phyloP scores from a whole-genome alignment of 1,140 invertebrate genomes.

The Camponotus floridanus region DNA sequence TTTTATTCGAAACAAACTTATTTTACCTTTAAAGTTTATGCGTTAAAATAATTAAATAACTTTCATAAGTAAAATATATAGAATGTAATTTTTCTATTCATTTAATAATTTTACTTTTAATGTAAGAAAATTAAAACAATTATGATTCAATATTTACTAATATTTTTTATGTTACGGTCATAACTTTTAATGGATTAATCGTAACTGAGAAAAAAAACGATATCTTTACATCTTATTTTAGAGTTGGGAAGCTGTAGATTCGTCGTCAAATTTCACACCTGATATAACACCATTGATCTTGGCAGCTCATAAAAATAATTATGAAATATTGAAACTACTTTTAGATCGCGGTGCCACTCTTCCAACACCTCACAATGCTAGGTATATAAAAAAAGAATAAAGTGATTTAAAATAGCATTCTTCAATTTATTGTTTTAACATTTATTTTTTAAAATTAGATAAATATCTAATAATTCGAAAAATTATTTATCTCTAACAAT shows the following conservation, averaged over 20 bases:
- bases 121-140: not conserved
- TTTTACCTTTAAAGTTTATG: not conserved
- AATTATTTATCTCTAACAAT: too few species aligned
- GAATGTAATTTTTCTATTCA: not conserved
- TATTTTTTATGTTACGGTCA: not conserved
- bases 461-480: not conserved
- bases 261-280: constrained; percentile 94
- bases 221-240: constrained; percentile 75
- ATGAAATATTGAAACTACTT: constrained; percentile 96
- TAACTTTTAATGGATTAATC: not conserved
- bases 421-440: constrained; percentile 30
- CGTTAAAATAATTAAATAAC: not conserved
- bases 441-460: not conserved
- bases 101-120: not conserved
- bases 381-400: constrained; percentile 85
- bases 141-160: not conserved
- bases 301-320: constrained; percentile 96
- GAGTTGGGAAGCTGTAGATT: constrained; percentile 95
- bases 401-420: not conserved
- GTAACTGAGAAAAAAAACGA: not conserved
- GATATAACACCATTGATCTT: constrained; percentile 96
- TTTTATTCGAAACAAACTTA: not conserved
- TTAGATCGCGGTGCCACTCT: constrained; percentile 95
- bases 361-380: constrained; percentile 95
- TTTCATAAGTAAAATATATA: not conserved